phyloP scores from a whole-genome alignment of 2,888 invertebrate genomes.

The Drosophila melanosoma region DNA sequence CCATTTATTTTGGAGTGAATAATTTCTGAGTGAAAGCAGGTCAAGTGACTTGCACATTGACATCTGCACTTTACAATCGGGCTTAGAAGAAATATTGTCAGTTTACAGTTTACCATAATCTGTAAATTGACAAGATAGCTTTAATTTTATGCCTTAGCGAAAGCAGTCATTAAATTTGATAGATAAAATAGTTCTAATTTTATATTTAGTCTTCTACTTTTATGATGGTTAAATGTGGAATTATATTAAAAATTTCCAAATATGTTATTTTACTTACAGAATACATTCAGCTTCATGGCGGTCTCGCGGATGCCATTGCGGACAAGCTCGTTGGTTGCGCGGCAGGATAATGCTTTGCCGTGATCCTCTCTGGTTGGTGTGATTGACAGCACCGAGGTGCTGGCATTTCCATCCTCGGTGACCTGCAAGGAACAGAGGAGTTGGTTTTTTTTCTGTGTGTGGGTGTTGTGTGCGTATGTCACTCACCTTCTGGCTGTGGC shows the following conservation, averaged over 20 bases:
- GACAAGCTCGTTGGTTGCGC: conserved; percentile 91
- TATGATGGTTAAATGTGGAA: no score
- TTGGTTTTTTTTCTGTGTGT: not conserved
- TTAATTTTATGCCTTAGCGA: not conserved
- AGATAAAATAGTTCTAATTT: no score
- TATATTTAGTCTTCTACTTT: no score
- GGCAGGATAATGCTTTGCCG: conserved; percentile 91
- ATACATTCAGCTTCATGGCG: conserved; percentile 92
- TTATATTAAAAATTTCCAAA: no score
- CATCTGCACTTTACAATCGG: conserved; percentile 2
- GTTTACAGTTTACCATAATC: not conserved
- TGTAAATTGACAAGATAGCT: no score
- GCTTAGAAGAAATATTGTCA: not conserved
- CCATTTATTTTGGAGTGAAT: conserved; percentile 30
- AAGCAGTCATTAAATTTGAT: not conserved
- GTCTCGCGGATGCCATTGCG: conserved; percentile 91
- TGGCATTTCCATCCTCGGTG: conserved; percentile 92
- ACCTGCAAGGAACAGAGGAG: conserved; percentile 86
- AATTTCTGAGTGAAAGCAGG: conserved; percentile 19
- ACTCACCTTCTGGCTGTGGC: conserved; percentile 84
- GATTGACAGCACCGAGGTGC: conserved; percentile 91
- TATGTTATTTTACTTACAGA: conserved; percentile 89
- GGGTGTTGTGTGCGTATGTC: not conserved
- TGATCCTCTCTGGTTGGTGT: conserved; percentile 92
- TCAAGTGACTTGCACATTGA: conserved; percentile 22